A percentile compares a stretch with the other conserved stretches of the same genome.
These are phyloP conservation scores for Puffinus mauretanicus DNA, from an alignment of 2,113 vertebrate species.

Conservation along the genomic window DNA sequence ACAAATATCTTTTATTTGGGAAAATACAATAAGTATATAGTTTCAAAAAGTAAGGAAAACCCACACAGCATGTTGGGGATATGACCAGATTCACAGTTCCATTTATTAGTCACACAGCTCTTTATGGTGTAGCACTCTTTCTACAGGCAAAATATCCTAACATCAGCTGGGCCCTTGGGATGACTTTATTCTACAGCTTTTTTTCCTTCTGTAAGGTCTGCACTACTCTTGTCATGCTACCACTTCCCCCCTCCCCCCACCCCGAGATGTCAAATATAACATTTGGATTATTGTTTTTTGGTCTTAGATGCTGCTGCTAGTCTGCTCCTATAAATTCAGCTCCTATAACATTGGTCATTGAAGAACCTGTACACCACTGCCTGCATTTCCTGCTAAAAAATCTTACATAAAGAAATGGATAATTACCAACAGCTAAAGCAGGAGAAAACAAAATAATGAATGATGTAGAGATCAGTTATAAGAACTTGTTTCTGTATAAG, in stretches of 20 bases:
- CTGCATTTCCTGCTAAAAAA: neutral
- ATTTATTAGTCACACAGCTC: neutral
- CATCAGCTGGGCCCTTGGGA: neutral
- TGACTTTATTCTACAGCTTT: neutral
- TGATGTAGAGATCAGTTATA: neutral
- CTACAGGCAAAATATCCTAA: neutral
- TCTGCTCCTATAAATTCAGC: neutral
- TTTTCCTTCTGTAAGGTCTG: neutral
- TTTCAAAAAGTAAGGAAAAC: slow-evolving; percentile 15
- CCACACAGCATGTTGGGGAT: neutral
- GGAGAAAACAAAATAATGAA: neutral
- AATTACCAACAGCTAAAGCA: neutral
- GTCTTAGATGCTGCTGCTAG: neutral
- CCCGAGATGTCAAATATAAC: neutral
- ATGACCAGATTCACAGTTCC: neutral
- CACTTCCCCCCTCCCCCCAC: too few species aligned
- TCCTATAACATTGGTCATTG: neutral
- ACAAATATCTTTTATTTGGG: neutral
- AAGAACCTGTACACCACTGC: neutral
- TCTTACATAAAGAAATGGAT: neutral
- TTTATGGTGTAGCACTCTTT: neutral
- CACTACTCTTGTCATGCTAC: neutral
- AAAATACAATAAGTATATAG: neutral
- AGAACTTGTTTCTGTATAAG: neutral
- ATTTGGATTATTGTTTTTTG: neutral